phyloP scores from a whole-genome alignment of 2,797 vertebrate species.

The Nothura maculosa region DNA sequence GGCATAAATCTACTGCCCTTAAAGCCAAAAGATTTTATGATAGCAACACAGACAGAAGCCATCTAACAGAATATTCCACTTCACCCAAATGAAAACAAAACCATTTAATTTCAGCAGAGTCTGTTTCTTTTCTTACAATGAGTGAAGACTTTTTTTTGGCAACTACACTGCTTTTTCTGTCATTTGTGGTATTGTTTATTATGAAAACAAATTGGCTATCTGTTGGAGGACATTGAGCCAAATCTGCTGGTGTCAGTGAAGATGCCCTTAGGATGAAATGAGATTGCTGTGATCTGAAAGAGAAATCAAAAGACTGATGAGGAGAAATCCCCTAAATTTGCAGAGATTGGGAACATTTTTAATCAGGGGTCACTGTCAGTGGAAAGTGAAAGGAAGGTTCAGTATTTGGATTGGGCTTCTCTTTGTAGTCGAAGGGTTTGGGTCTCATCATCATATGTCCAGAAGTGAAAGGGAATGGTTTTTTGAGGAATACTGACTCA shows the following conservation, averaged over 20 bases:
- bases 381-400: not conserved
- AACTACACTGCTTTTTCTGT: slow-evolving; percentile 9
- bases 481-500: not conserved
- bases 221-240: slow-evolving; percentile 23
- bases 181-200: slow-evolving; percentile 61
- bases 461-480: not conserved
- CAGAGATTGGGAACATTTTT: not conserved
- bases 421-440: not conserved
- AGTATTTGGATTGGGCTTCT: not conserved
- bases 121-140: slow-evolving; percentile 11
- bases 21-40: not conserved
- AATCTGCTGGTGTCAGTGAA: slow-evolving; percentile 36
- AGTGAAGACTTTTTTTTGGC: slow-evolving; percentile 21
- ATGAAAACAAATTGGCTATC: slow-evolving; percentile 51
- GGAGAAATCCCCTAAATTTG: not conserved
- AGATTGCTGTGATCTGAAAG: not conserved
- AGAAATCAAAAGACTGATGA: not conserved
- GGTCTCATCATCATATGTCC: not conserved
- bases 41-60: not conserved
- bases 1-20: not conserved
- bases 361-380: not conserved
- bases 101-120: not conserved
- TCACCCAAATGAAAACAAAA: slow-evolving; percentile 33
- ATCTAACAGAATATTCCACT: not conserved
- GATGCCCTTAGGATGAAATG: not conserved